phyloP scores from a whole-genome alignment of 35 echinoderm and acorn worm genomes.

The Ophiothrix spiculata region DNA sequence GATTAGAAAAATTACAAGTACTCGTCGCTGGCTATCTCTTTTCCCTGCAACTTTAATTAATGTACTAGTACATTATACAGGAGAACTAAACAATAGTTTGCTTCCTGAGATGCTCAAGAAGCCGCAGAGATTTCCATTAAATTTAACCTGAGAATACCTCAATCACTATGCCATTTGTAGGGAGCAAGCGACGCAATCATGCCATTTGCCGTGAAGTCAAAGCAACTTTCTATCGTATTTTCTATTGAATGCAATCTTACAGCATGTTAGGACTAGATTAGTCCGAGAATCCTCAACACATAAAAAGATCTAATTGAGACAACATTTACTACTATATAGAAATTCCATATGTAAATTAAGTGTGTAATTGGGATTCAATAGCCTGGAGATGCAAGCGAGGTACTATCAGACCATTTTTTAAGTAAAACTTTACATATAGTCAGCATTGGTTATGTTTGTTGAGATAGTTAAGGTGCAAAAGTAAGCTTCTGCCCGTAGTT shows the following conservation, averaged over 20 bases:
- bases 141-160: not conserved
- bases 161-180: not conserved
- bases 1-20: too few species aligned
- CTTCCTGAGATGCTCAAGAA: not conserved
- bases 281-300: not conserved
- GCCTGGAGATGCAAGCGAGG: not conserved
- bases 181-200: not conserved
- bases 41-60: too few species aligned
- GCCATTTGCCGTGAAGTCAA: not conserved
- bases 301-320: not conserved
- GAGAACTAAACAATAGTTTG: not conserved
- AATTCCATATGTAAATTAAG: too few species aligned
- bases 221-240: not conserved
- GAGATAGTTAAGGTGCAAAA: not conserved
- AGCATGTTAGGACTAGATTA: not conserved
- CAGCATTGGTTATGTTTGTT: not conserved
- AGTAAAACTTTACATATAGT: not conserved
- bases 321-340: not conserved
- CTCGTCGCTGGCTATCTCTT: too few species aligned
- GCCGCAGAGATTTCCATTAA: not conserved
- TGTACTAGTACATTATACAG: not conserved
- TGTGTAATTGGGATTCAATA: not conserved
- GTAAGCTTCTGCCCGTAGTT: not conserved
- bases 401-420: not conserved
- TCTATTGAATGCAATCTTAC: not conserved